Evolutionary conservation across 1,140 invertebrate species (phyloP).

Genomic region (Aleiodes sp.): DNA sequence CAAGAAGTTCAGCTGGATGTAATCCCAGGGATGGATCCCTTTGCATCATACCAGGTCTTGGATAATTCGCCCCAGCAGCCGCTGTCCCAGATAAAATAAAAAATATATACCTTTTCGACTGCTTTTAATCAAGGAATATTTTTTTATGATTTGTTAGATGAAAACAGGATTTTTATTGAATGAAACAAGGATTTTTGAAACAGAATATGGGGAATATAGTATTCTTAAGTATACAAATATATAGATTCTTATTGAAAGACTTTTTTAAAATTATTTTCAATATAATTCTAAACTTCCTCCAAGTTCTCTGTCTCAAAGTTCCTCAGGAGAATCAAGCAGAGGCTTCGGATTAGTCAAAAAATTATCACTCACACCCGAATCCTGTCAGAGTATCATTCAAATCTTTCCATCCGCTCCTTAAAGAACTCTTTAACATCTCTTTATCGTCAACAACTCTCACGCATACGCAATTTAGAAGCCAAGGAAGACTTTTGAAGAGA

Average conservation of each 20-base stretch:
- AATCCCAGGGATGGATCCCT: constrained; percentile 70
- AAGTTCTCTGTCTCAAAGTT: background rate
- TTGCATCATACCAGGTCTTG: constrained; percentile 70
- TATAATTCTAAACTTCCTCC: too few relatives aligned
- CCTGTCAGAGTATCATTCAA: background rate
- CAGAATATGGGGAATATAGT: too few relatives aligned
- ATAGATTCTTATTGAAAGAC: too few relatives aligned
- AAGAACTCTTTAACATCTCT: background rate
- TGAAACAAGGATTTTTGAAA: background rate
- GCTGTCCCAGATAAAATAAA: constrained; percentile 57
- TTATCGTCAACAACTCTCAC: constrained; percentile 34
- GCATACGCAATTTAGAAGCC: constrained; percentile 33
- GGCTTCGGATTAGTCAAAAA: constrained; percentile 9
- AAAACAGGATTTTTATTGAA: constrained; percentile 1
- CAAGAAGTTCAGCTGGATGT: constrained; percentile 80
- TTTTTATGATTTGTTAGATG: background rate
- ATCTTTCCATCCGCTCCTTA: constrained; percentile 25
- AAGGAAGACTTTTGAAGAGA: constrained; percentile 31
- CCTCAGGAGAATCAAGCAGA: background rate
- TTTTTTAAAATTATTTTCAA: too few relatives aligned
- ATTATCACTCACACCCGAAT: background rate
- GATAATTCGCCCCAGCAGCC: constrained; percentile 70
- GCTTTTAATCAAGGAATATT: background rate
- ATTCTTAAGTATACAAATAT: too few relatives aligned
- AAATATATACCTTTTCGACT: background rate